Base-by-base conservation (phyloP, 2,113 vertebrate genomes). In the Limanda limanda region DNA sequence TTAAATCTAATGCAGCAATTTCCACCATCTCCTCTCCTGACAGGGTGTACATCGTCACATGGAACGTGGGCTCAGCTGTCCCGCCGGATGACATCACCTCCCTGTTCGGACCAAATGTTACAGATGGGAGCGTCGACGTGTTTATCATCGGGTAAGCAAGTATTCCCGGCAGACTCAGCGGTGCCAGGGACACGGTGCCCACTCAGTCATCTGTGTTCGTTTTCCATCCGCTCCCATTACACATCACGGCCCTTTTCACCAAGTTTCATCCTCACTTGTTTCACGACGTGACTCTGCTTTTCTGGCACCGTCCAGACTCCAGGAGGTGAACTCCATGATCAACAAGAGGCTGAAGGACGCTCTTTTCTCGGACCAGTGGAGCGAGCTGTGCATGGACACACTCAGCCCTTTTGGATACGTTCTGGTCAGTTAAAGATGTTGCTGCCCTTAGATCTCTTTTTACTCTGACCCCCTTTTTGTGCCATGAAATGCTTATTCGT, bases 331-430 rank as follows among this genome's bases (percentile, higher is more conserved):
- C 83, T 99, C 96, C 65, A 98, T 97, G 96, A 96, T 99, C 86
- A 99, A 97, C 92, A 97, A 97, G 87, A 91, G 97, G 31, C 94
- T 99, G 84, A 99, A 99, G 89, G 98, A 99, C 37, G 97, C 92
- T 25, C 95, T 99, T n/a, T 99, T 99, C 85, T 97, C 96, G 0
- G 98, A 99, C 89, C 96, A 98, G 89, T 99, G 98, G 98, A 99
- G 95, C 0, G 97, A 98, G 78, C 95, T 96, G 27, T 98, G 97
- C 90, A 99, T 99, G 97, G 97, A 99, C 69, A 95, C 96, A 0
- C 92, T 99, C 74, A 95, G 95, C 60, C 96, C 95, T 17, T 98
- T 95, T 81, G 96, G 97, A 91, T 98, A 99, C 2, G 94, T 99
- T 82, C 89, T 98, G 96, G 98, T 99, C 93, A 94, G 92, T 91